These are phyloP conservation scores for Anolis sagrei DNA, from an alignment of 2,113 vertebrate genomes.

Conservation along the genomic window DNA sequence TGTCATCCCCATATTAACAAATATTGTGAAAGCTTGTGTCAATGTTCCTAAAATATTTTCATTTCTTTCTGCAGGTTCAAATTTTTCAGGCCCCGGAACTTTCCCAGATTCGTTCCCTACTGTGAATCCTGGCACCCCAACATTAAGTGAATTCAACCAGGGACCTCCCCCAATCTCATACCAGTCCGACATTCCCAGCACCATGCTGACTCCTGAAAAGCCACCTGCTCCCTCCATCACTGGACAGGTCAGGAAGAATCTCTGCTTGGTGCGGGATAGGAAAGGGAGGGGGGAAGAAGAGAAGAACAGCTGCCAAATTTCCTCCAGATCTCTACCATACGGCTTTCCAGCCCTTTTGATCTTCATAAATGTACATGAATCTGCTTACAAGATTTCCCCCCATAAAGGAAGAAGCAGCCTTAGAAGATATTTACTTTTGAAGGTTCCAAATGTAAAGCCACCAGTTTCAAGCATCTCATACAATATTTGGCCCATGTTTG, in stretches of 20 bases:
- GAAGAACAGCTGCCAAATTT: background rate
- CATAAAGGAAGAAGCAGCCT: background rate
- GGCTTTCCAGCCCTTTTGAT: background rate
- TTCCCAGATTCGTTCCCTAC: constrained; percentile 86
- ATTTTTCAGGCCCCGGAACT: constrained; percentile 82
- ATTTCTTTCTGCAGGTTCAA: constrained; percentile 74
- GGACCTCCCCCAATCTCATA: constrained; percentile 85
- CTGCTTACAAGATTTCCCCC: background rate
- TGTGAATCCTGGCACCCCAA: constrained; percentile 83
- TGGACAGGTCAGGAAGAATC: constrained; percentile 77
- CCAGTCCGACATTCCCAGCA: constrained; percentile 83
- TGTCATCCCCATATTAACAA: background rate
- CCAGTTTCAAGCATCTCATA: background rate
- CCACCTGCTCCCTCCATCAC: constrained; percentile 76
- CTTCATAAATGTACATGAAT: background rate
- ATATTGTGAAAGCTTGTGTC: fast-evolving
- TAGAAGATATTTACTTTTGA: background rate
- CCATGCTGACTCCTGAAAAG: constrained; percentile 84
- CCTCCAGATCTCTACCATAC: background rate
- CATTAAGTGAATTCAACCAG: constrained; percentile 83
- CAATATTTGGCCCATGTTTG: background rate
- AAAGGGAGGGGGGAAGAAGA: background rate
- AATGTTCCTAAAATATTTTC: background rate
- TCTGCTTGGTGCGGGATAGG: background rate
- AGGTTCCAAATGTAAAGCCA: background rate